Conservation (phyloP, 2,113 vertebrate genomes). For the Takifugu flavidus region DNA sequence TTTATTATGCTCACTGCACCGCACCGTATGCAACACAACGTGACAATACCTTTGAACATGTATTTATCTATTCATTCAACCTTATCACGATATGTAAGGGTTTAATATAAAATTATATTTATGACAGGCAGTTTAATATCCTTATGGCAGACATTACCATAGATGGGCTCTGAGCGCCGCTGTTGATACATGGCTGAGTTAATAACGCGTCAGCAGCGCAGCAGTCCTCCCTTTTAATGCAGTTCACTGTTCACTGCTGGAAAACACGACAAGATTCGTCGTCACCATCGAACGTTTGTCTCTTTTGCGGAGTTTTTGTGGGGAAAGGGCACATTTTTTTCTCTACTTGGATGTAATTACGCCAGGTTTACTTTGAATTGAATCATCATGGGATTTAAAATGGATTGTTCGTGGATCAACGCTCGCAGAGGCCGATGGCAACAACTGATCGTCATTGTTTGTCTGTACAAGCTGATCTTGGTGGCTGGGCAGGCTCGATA, state of each 20-base stretch:
- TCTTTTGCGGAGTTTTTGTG: neutral
- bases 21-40: too few species aligned
- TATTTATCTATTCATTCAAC: too few species aligned
- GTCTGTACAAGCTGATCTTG: constrained; percentile 36
- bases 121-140: neutral
- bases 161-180: constrained; percentile 64
- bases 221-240: constrained; percentile 21
- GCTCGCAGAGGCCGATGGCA: constrained; percentile 32
- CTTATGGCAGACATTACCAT: constrained; percentile 14
- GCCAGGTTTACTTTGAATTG: fast-evolving
- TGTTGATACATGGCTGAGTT: constrained; percentile 56
- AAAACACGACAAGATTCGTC: neutral
- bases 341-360: fast-evolving
- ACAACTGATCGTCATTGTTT: constrained; percentile 49
- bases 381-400: constrained; percentile 5
- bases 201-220: neutral
- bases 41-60: neutral
- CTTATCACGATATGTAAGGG: too few species aligned
- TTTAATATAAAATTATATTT: too few species aligned
- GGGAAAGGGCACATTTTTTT: neutral
- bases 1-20: too few species aligned
- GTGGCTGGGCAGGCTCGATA: constrained; percentile 61
- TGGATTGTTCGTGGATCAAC: constrained; percentile 17
- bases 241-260: constrained; percentile 1
- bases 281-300: neutral